Base-by-base conservation (phyloP, 2,888 invertebrate species). In the Bombylius discolor region DNA sequence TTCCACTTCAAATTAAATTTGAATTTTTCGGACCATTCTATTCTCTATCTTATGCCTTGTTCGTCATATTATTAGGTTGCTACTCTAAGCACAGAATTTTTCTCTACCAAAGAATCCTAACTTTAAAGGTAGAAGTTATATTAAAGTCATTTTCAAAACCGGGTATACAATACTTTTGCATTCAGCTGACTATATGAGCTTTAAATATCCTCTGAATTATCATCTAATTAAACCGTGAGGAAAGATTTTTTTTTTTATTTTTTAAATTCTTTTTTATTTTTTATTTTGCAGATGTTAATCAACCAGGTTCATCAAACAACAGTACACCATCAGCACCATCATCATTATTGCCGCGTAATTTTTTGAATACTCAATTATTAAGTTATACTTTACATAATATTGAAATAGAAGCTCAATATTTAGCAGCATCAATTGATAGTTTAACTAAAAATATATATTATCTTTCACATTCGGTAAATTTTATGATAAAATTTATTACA, bases 341-440 rank as follows among this genome's bases (percentile, higher is more conserved):
- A 8, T 64, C 63, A 8, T 55, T 66, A 13, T 63, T 72, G 9
- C 67, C 87, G 66, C 78, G 82, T 42, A 74, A 87, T 60, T 87
- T 88, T 70, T 78, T 87, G 57, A 72, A 87, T 55, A 81, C 83
- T 1, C 85, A 87, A 6, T 84, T 85, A 66, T 78, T 87, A 36
- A 64, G 79, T 89, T 53, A 85, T 65, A 84, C 92, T 31, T 74
- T 96, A 46, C 87, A 88, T 71, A 94, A 95, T 70, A 77, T 96
- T 53, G 95, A 96, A 77, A 81, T 85, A 70, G 92, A 95, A 75
- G 92, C 95, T 5, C 86, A 89, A 65, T 84, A 84, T 67, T 83
- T 96, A 66, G 95, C 95, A 5, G 87, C 91, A 11, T 91, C 90
- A 1, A 87, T 96, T 48, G 94, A 95, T 69, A 88, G 85, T 62